Conservation (phyloP, 2,797 vertebrate genomes). For the Telmatherina bonti region DNA sequence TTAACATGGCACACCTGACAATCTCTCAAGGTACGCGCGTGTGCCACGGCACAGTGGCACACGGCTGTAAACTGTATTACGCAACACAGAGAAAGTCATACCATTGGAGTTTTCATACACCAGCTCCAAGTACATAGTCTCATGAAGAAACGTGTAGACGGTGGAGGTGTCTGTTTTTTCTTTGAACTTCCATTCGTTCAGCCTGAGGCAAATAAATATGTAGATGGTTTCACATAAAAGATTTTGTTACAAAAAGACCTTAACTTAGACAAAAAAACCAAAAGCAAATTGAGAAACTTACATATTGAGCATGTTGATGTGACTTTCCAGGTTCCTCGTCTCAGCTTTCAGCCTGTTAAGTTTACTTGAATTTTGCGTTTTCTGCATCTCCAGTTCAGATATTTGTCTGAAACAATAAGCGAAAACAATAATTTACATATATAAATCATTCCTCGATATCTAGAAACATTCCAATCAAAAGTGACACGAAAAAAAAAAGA, state of each 20-base stretch:
- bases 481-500: neutral
- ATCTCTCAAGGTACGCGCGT: too few relatives aligned
- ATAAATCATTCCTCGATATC: neutral
- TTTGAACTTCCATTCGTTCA: constrained; percentile 81
- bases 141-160: constrained; percentile 78
- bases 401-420: constrained; percentile 65
- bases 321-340: constrained; percentile 60
- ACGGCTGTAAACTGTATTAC: too few relatives aligned
- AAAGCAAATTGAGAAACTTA: constrained; percentile 40
- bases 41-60: too few relatives aligned
- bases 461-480: neutral
- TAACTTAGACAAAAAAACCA: neutral
- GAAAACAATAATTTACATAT: neutral
- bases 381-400: constrained; percentile 70
- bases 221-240: neutral
- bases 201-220: constrained; percentile 55
- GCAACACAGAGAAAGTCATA: constrained; percentile 37
- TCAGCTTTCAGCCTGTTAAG: constrained; percentile 66
- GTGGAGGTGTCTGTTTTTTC: constrained; percentile 41
- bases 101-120: constrained; percentile 59
- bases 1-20: too few relatives aligned
- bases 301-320: constrained; percentile 60
- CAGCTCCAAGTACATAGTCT: constrained; percentile 76
- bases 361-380: constrained; percentile 58
- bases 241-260: neutral